Base-by-base conservation (phyloP, 2,797 vertebrate genomes). In the Crocodylus rhombifer region DNA sequence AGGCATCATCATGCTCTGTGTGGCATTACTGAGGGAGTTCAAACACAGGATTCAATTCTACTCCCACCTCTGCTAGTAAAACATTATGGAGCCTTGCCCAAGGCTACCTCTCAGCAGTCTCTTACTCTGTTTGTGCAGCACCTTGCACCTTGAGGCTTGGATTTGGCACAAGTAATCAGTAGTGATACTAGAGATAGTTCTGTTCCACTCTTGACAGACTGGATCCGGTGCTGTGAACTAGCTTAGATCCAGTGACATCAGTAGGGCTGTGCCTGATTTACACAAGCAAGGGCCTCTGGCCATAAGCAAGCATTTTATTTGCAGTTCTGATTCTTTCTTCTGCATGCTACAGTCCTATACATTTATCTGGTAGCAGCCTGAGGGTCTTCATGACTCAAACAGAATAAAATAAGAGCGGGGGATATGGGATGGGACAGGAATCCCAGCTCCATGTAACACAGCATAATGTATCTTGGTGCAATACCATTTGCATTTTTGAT, bases 71-170 rank as follows among this genome's bases (percentile, higher is more conserved):
- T 88, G 21, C 6, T 5, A 84, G 5, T 80, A 82, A 61, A 88
- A 82, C 82, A 18, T 14, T 58, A 65, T 71, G 36, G 42, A 51
- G 42, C 42, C 42, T 51, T 51, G 42, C 42, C 42, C 42, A 51
- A 51, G 42, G 42, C 42, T 51, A 51, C 7, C n/a, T 91, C 5
- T 17, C 62, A 76, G n/a, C 33, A 76, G 2, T 4, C 5, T 9
- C n/a, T 61, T 79, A 6, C 30, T 71, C 28, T 73, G 8, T 77
- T 80, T 23, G 1, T 71, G 3, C 23, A 83, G 63, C 62, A 36
- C 36, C 21, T 23, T 12, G 36, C 1, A 0, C 6, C 14, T 11
- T 23, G 0, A 0, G 5, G 12, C 2, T 71, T 9, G 1, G 10
- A 57, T 73, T 65, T 36, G 26, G 64, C 30, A 67, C 21, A 51